Base-by-base conservation (phyloP, 2,797 vertebrate species). In the Chromobotia macracanthus region DNA sequence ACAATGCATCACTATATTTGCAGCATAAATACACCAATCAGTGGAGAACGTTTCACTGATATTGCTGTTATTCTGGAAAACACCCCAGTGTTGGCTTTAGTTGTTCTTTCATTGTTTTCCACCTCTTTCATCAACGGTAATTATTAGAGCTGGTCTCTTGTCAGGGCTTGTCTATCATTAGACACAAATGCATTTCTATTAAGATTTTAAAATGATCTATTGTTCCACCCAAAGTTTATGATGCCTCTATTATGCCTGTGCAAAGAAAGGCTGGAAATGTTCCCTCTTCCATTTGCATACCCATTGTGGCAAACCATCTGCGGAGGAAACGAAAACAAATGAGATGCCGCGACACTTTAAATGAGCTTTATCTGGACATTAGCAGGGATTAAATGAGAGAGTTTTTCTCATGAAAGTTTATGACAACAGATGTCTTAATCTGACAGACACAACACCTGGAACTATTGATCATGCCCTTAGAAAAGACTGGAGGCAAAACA, bases 71-170 rank as follows among this genome's bases (percentile, higher is more conserved):
- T 80, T 67, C 50, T 19, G 38, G 51, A 61, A 71, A 77, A 64
- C 1, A 7, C 38, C 65, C 31, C 55, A 55, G 55, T 35, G 77
- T 67, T 63, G 58, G 68, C 46, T 51, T 67, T 28, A 41, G 38
- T 48, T 61, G 58, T 60, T 25, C 16, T 25, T 44, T 67, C 51
- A 38, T 64, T 67, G 60, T 78, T 80, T 81, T 79, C 61, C 18
- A 18, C 63, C 63, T 64, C 44, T 31, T 75, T 65, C 31, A 44
- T 69, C 72, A 69, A 64, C 55, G 74, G 58, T 80, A 82, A 84
- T 84, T 84, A 83, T 81, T 71, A 83, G 61, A 72, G 77, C 50
- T 23, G 31, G 77, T 67, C 75, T 84, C 79, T 85, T 85, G 83
- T 75, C 75, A 75, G 72, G 68, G 56, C 72, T 77, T 81, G 83